A percentile compares a stretch with the other conserved stretches of the same genome.
phyloP scores from a whole-genome alignment of 2,113 vertebrate genomes.

The Chionis minor region DNA sequence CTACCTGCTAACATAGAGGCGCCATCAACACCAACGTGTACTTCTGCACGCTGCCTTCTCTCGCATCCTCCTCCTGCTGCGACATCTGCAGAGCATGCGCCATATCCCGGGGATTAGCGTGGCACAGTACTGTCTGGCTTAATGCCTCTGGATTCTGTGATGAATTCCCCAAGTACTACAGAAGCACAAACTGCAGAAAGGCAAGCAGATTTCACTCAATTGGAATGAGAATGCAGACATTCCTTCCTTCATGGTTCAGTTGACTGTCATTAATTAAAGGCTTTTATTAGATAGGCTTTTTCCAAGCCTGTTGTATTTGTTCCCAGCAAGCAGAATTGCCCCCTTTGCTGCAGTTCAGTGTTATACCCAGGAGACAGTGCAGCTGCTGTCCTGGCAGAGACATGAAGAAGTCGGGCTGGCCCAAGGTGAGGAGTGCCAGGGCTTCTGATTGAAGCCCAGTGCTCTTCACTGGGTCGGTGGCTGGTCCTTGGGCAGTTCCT shows the following conservation, averaged over 20 bases:
- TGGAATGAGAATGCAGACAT: neutral
- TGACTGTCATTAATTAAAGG: conserved; percentile 5
- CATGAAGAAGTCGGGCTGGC: neutral
- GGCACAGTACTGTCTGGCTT: neutral
- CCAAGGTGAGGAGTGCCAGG: neutral
- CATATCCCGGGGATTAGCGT: neutral
- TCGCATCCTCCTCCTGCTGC: neutral
- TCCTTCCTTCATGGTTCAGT: neutral
- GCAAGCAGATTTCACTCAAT: neutral
- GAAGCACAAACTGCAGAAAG: neutral
- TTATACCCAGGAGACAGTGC: neutral
- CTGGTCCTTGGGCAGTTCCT: neutral
- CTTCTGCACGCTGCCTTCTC: neutral
- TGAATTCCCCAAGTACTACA: neutral
- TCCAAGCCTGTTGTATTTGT: neutral
- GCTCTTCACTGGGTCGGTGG: neutral
- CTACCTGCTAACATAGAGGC: neutral
- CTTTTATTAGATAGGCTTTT: neutral
- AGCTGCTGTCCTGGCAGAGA: neutral
- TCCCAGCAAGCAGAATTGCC: neutral
- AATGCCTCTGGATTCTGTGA: neutral
- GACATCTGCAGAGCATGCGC: neutral
- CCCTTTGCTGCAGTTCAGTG: neutral
- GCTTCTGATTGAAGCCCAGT: neutral
- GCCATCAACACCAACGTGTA: neutral